phyloP scores from a whole-genome alignment of 1,140 invertebrate species.

The Hycleus phaleratus region DNA sequence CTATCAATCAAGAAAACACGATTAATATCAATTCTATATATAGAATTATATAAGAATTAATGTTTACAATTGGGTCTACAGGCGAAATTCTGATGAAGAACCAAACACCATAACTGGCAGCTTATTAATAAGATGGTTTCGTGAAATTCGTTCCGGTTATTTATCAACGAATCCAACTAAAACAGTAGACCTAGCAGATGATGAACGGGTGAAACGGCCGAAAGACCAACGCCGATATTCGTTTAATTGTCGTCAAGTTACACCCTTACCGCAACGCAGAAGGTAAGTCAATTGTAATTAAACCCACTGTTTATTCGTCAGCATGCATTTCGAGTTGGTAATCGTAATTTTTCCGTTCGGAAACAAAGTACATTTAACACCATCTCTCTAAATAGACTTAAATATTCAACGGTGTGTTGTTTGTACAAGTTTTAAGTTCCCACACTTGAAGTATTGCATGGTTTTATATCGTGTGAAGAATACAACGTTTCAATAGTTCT shows the following conservation, averaged over 20 bases:
- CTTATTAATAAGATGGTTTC: slow-evolving; percentile 2
- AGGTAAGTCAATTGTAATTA: not conserved
- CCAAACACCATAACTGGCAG: not conserved
- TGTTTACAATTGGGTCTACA: not conserved
- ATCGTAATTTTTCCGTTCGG: no score
- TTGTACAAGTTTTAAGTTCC: not conserved
- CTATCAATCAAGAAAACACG: no score
- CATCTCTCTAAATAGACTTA: slow-evolving; percentile 1
- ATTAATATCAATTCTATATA: no score
- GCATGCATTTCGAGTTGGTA: no score
- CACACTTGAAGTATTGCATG: no score
- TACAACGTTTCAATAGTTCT: no score
- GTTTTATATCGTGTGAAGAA: no score
- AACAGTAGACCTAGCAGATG: not conserved
- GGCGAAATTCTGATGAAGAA: not conserved
- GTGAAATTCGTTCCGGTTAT: not conserved
- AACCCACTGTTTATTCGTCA: no score
- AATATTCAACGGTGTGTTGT: not conserved
- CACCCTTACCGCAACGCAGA: not conserved
- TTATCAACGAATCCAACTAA: not conserved
- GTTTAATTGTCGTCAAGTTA: slow-evolving; percentile 6
- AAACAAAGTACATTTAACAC: not conserved
- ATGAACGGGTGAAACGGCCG: not conserved
- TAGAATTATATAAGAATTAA: no score
- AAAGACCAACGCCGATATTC: slow-evolving; percentile 1